Percentiles rank a stretch among this genome's conserved stretches.
Conservation (phyloP, 2,113 vertebrate genomes). For the Eidolon helvum region DNA sequence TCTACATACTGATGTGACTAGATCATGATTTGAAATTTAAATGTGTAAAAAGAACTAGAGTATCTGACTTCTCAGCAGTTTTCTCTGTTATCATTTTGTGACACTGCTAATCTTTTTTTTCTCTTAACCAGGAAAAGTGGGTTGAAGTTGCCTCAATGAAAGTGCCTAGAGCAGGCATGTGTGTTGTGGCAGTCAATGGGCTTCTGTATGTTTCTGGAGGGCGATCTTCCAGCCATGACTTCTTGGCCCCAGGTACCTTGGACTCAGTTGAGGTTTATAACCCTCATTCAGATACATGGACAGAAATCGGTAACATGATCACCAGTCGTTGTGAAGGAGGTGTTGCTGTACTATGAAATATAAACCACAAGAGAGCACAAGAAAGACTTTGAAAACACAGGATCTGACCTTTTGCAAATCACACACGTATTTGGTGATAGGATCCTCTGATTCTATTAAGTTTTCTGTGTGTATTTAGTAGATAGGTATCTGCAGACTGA, state of each 20-base stretch:
- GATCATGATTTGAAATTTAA: constrained; percentile 33
- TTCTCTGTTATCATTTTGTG: constrained; percentile 44
- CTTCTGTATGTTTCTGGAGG: constrained; percentile 95
- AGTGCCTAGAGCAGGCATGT: constrained; percentile 92
- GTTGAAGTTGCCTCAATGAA: constrained; percentile 94
- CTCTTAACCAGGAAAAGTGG: constrained; percentile 92
- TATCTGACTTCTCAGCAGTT: constrained; percentile 46
- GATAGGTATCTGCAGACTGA: constrained; percentile 34
- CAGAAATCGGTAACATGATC: constrained; percentile 97
- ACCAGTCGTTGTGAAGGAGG: constrained; percentile 97
- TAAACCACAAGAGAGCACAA: neutral
- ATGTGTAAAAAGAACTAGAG: neutral
- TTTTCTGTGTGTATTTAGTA: constrained; percentile 30
- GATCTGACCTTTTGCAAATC: constrained; percentile 33
- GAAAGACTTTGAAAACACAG: constrained; percentile 62
- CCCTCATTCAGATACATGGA: constrained; percentile 96
- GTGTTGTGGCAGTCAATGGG: constrained; percentile 93
- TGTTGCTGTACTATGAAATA: constrained; percentile 91
- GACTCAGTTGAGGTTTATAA: constrained; percentile 98
- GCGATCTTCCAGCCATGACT: constrained; percentile 91
- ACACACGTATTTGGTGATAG: constrained; percentile 40
- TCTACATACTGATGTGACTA: neutral
- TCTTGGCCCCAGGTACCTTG: constrained; percentile 94
- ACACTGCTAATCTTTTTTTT: constrained; percentile 21
- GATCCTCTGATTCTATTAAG: constrained; percentile 43